A percentile compares a stretch with the other conserved stretches of the same genome.
Evolutionary conservation across 2,113 vertebrate genomes (phyloP).

Genomic region (Nannospalax galili): DNA sequence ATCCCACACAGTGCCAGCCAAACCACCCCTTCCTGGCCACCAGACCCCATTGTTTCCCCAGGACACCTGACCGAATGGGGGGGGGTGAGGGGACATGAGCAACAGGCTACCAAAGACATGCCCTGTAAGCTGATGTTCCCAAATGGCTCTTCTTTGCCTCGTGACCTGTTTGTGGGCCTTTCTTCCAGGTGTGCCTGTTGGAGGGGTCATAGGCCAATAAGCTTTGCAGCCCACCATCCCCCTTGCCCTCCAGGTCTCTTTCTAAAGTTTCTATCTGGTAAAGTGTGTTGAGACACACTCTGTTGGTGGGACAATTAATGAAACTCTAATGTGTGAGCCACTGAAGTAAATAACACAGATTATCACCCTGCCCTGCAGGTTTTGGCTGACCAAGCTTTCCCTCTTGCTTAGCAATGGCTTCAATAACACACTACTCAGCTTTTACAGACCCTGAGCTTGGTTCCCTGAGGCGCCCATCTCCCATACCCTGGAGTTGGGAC

Average conservation of each 20-base stretch:
- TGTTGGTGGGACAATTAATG: not conserved
- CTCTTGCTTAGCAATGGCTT: not conserved
- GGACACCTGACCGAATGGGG: not conserved
- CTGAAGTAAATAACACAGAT: not conserved
- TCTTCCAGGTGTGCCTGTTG: not conserved
- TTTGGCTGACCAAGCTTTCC: not conserved
- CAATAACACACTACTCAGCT: slow-evolving; percentile 1
- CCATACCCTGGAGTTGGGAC: not conserved
- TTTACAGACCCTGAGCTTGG: not conserved
- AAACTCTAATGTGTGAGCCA: not conserved
- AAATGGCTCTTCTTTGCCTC: not conserved
- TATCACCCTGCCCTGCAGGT: not conserved
- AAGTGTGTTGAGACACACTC: not conserved
- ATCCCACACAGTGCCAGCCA: not conserved
- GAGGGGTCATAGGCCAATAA: not conserved
- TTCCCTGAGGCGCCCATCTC: not conserved
- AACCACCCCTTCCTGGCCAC: not conserved
- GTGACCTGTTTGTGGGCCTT: not conserved
- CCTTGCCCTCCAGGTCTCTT: not conserved
- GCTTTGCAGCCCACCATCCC: not conserved
- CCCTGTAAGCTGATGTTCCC: not conserved
- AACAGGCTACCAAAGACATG: not conserved
- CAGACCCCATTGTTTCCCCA: not conserved
- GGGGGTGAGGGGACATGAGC: no score
- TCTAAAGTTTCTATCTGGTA: not conserved